Conservation (phyloP, 2,113 vertebrate genomes). For the Gymnobelideus leadbeateri region DNA sequence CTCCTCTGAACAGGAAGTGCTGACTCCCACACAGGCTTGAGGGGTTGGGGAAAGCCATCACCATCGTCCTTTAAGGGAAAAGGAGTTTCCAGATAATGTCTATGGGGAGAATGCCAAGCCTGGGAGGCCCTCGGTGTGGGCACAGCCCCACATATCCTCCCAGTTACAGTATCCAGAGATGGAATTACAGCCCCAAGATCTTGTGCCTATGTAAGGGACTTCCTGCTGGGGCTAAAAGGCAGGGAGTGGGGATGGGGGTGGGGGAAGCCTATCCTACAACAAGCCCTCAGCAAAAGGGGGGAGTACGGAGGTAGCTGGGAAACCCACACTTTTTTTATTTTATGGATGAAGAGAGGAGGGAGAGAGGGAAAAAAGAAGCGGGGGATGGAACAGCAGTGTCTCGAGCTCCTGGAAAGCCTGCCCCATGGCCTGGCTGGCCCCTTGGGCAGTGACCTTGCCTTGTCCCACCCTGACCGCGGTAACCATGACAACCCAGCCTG, state of each 20-base stretch:
- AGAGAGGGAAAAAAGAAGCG: not conserved
- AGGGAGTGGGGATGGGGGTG: not conserved
- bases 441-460: not conserved
- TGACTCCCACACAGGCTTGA: not conserved
- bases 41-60: not conserved
- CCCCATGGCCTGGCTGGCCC: not conserved
- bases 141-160: not conserved
- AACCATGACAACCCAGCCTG: not conserved
- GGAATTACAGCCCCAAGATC: slow-evolving; percentile 63
- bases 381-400: not conserved
- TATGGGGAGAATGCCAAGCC: not conserved
- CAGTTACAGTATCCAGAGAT: slow-evolving; percentile 31
- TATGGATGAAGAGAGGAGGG: not conserved
- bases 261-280: not conserved
- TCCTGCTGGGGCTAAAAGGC: not conserved
- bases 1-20: not conserved
- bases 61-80: not conserved
- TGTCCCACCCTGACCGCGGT: not conserved
- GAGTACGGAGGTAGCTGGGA: not conserved
- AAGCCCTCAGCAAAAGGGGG: not conserved
- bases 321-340: not conserved
- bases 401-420: not conserved
- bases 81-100: not conserved
- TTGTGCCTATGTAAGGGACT: not conserved
- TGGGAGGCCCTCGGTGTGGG: not conserved